Percentiles rank a stretch among this genome's conserved stretches.
Conservation (phyloP, 2,888 invertebrate species). For the Cyrtodaria siliqua region DNA sequence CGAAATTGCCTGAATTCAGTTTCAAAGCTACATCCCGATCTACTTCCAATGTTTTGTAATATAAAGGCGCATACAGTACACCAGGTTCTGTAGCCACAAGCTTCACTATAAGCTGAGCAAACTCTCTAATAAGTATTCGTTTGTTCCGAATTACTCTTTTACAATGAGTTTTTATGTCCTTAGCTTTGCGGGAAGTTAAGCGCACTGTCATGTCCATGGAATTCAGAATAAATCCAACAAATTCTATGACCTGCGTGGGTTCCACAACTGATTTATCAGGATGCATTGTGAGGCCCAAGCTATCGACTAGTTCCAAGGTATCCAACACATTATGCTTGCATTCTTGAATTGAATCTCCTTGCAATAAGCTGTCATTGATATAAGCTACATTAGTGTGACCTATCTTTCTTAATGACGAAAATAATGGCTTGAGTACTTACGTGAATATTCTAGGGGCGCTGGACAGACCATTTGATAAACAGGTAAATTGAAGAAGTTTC, state of each 20-base stretch:
- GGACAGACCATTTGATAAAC: conserved; percentile 52
- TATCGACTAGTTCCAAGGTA: conserved; percentile 23
- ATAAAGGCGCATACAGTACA: conserved; percentile 46
- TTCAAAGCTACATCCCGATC: conserved; percentile 39
- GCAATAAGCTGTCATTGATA: conserved; percentile 26
- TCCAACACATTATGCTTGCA: conserved; percentile 41
- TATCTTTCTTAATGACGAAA: conserved; percentile 29
- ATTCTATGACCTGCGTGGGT: conserved; percentile 37
- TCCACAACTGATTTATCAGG: conserved; percentile 44
- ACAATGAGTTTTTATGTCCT: not conserved
- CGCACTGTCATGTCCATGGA: conserved; percentile 48
- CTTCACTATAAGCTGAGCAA: conserved; percentile 49
- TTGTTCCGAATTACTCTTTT: not conserved
- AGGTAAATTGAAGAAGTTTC: conserved; percentile 36
- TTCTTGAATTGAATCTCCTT: conserved; percentile 19
- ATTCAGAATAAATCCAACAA: conserved; percentile 51
- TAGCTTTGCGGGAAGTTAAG: conserved; percentile 25
- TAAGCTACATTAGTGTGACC: conserved; percentile 35
- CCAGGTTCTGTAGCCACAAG: conserved; percentile 54
- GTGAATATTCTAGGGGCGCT: conserved; percentile 56
- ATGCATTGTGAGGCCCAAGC: conserved; percentile 56
- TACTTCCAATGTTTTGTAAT: conserved; percentile 50
- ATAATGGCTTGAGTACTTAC: conserved; percentile 57
- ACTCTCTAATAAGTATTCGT: conserved; percentile 27
- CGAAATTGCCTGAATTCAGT: conserved; percentile 37